Evolutionary conservation across 2,888 invertebrate species (phyloP).

Genomic region (Troides aeacus): DNA sequence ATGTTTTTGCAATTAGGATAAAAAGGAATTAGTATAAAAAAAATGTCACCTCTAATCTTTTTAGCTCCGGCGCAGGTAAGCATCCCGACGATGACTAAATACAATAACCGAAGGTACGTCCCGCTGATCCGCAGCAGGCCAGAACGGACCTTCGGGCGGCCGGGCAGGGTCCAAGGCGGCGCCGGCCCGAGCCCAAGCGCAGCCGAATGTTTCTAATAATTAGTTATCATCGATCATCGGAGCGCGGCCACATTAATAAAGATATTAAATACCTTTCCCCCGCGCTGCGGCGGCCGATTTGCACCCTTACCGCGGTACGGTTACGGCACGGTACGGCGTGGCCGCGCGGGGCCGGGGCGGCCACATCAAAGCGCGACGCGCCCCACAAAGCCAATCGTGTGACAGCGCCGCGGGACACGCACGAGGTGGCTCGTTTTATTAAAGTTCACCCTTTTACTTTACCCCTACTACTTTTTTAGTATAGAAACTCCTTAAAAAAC

Average conservation of each 20-base stretch:
- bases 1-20: slow-evolving; percentile 32
- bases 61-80: slow-evolving; percentile 44
- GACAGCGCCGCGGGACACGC: slow-evolving; percentile 48
- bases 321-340: slow-evolving; percentile 33
- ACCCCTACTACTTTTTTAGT: too few species aligned
- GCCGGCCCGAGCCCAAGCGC: slow-evolving; percentile 55
- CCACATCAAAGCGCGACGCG: slow-evolving; percentile 62
- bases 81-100: slow-evolving; percentile 70
- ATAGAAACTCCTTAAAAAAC: too few species aligned
- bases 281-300: slow-evolving; percentile 31
- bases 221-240: slow-evolving; percentile 76
- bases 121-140: slow-evolving; percentile 44
- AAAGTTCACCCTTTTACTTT: too few species aligned
- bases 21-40: slow-evolving; percentile 24
- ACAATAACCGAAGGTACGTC: slow-evolving; percentile 73
- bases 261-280: slow-evolving; percentile 69
- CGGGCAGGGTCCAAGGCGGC: slow-evolving; percentile 33
- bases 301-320: slow-evolving; percentile 21
- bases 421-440: too few species aligned
- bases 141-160: slow-evolving; percentile 35
- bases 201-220: slow-evolving; percentile 75
- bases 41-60: slow-evolving; percentile 42
- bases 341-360: slow-evolving; percentile 46
- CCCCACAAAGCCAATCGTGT: slow-evolving; percentile 69
- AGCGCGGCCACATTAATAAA: slow-evolving; percentile 73